Percentiles rank a stretch among this genome's conserved stretches.
These are phyloP conservation scores for Synergus itoensis DNA, from an alignment of 2,888 invertebrate genomes.

Conservation along the genomic window DNA sequence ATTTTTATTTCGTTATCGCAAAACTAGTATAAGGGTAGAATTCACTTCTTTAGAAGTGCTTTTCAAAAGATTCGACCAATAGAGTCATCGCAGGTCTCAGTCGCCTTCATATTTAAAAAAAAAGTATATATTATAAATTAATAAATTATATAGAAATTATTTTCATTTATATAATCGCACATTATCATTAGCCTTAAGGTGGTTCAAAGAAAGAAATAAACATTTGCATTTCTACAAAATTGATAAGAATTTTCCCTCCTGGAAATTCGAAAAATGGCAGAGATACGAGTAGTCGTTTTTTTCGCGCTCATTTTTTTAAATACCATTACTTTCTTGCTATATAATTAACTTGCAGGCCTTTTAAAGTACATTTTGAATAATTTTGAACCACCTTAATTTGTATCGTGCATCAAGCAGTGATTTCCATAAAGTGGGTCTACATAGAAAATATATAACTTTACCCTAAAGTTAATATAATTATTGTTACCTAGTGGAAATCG, in stretches of 20 bases:
- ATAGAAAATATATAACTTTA: conserved; percentile 22
- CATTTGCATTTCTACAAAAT: not conserved
- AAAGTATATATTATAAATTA: conserved; percentile 7
- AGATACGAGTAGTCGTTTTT: too few species aligned
- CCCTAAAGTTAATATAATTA: conserved; percentile 11
- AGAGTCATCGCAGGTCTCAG: conserved; percentile 32
- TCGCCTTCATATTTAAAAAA: conserved; percentile 31
- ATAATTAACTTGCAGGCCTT: not conserved
- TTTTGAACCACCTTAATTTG: conserved; percentile 23
- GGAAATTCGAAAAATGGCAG: too few species aligned
- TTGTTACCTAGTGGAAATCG: conserved; percentile 20
- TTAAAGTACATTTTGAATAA: not conserved
- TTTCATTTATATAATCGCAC: conserved; percentile 24
- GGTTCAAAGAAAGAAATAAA: not conserved
- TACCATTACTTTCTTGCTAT: too few species aligned
- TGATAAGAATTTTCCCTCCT: too few species aligned
- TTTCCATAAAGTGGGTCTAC: not conserved
- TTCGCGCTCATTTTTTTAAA: too few species aligned
- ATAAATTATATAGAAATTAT: conserved; percentile 35
- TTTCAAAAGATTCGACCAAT: conserved; percentile 27
- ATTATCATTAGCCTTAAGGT: conserved; percentile 22
- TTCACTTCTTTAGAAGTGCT: conserved; percentile 22
- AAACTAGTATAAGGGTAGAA: conserved; percentile 34
- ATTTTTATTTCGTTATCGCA: not conserved
- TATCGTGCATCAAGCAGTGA: not conserved